These are phyloP conservation scores for Trichogramma dendrolimi DNA, from an alignment of 2,888 invertebrate species.

Conservation along the genomic window DNA sequence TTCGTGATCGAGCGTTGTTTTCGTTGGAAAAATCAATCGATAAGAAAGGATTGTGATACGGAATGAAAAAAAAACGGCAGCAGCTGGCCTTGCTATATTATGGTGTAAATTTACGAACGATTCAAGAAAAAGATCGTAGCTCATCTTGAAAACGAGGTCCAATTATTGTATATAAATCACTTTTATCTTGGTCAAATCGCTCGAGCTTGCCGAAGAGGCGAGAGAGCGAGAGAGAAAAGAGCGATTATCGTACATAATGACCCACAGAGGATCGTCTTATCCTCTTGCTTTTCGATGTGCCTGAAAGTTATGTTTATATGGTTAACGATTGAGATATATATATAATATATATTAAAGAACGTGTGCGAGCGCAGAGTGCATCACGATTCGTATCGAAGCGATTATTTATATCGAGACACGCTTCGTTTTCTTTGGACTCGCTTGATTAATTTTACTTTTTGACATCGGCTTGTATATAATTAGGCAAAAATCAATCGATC, in stretches of 20 bases:
- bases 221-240: constrained; percentile 1
- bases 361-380: too few relatives aligned
- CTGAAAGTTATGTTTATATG: too few relatives aligned
- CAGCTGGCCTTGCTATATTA: neutral
- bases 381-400: too few relatives aligned
- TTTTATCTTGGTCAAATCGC: constrained; percentile 22
- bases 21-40: neutral
- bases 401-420: too few relatives aligned
- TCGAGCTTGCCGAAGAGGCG: too few relatives aligned
- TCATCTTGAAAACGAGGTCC: constrained; percentile 17
- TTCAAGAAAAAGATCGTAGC: constrained; percentile 19
- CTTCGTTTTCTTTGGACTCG: too few relatives aligned
- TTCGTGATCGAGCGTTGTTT: neutral
- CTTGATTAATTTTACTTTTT: too few relatives aligned
- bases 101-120: constrained; percentile 27
- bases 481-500: neutral
- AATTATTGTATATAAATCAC: constrained; percentile 28
- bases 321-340: too few relatives aligned
- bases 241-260: constrained; percentile 27
- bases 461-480: too few relatives aligned
- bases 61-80: neutral
- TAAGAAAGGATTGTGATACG: neutral
- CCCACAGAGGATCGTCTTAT: neutral
- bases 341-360: too few relatives aligned
- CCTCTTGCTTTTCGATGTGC: neutral